Evolutionary conservation across 2,113 vertebrate genomes (phyloP), one percentile per base, ranked within the genome.

Genomic region (Larimichthys crocea): DNA sequence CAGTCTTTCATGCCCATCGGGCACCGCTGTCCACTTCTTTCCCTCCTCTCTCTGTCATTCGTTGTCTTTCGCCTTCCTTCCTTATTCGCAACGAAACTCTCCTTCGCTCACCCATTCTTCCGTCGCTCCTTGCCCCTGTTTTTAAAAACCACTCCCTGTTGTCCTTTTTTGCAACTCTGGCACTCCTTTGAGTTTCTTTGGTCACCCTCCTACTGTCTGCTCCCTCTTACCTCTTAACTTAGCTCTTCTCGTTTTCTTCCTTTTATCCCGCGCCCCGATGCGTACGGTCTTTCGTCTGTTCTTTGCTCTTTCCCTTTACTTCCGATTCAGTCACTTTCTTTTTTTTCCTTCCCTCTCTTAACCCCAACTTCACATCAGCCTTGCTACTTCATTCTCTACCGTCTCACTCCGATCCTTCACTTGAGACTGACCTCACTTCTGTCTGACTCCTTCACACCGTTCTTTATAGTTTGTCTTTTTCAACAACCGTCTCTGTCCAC

Each of bases 341-440:
- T 82, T 63, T 82, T 76, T 64, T 35, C 52, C 48, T 67, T 67
- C 24, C 11, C 44, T 79, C 75, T 86, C 71, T 91, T 74, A 81
- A 76, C 73, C 75, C 83, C 42, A 68, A 46, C 84, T 79, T 83
- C 20, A 86, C 72, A 61, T 75, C 20, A 29, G 77, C 84, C 79
- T 87, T 55, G 64, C 56, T 46, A 7, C 77, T 80, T 69, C 73
- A 55, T 60, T 78, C 46, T 62, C 24, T 76, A 22, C 71, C 53
- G 16, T 71, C 64, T 70, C 56, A 61, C 76, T 74, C 53, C 35
- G 20, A 82, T 80, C 74, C 76, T 74, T 82, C 46, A 75, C 72
- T 83, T 35, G 9, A 79, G 71, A 67, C 49, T 63, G 80, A 87
- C 72, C 62, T 86, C 50, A 59, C 63, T 69, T 82, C 26, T 63